Percentiles rank a stretch among this genome's conserved stretches.
Conservation (phyloP, 2,113 vertebrate species). For the Neofelis nebulosa region DNA sequence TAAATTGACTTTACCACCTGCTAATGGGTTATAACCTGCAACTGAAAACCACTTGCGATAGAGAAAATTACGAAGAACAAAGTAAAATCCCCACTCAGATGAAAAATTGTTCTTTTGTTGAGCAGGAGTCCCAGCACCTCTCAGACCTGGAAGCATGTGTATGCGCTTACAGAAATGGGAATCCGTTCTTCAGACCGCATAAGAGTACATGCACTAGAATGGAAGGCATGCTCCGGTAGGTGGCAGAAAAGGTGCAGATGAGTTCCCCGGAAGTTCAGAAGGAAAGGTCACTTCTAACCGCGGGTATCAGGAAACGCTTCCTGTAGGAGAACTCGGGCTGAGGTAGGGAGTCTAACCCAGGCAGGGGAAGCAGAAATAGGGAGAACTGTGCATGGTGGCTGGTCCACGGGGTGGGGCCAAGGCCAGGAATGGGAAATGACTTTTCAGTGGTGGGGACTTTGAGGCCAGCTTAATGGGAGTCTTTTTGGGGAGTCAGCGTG, state of each 20-base stretch:
- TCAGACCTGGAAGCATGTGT: not conserved
- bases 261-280: not conserved
- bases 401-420: not conserved
- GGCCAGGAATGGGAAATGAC: not conserved
- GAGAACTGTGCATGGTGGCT: not conserved
- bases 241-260: not conserved
- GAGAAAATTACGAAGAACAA: not conserved
- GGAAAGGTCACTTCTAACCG: not conserved
- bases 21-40: not conserved
- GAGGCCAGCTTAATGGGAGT: not conserved
- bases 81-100: not conserved
- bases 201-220: not conserved
- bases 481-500: not conserved
- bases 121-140: not conserved
- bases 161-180: not conserved
- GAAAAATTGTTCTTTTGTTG: not conserved
- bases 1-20: too few species aligned
- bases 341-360: not conserved
- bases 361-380: not conserved
- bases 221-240: not conserved
- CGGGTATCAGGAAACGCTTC: not conserved
- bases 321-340: not conserved
- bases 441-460: not conserved
- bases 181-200: not conserved
- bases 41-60: not conserved